Evolutionary conservation across 2,113 vertebrate species (phyloP), one percentile per base, ranked within the genome.

Genomic region (Ochotona princeps): DNA sequence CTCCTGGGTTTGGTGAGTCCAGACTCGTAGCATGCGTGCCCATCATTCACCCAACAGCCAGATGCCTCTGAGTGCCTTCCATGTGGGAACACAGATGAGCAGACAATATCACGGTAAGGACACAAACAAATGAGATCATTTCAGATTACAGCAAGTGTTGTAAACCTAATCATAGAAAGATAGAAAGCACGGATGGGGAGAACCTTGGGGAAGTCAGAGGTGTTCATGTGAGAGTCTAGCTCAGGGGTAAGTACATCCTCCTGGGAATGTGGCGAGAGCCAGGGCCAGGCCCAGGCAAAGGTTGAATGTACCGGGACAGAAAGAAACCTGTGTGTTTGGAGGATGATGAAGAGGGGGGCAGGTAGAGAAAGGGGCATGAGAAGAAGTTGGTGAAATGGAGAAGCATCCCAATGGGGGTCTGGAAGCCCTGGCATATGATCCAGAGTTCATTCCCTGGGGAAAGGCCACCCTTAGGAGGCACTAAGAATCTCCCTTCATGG

Each of bases 331-430:
- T 20, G 8, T 0, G 18, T 9, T 12, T 25, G 57, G 13, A 23
- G 30, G 12, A 49, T 18, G 47, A 14, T 11, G 57, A 69, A 28
- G 14, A 49, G 1, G 18, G 32, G 21, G 38, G n/a, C n/a, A 17
- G 30, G 3, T 0, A 20, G 4, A 13, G 35, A 60, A 0, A 20
- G 3, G 15, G 9, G 8, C 3, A 2, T 0, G 35, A 51, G 23
- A 84, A 18, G 23, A 15, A 89, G 76, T 0, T 51, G 30, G 57
- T 49, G 47, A 89, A 69, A 44, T 3, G 44, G 38, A 54, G 81
- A 75, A 38, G 4, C 7, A 21, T 18, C 49, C 30, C 67, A 6
- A 18, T 11, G n/a, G 44, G 32, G 38, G 5, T 14, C n/a, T 35
- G 17, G 35, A 75, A 47, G 83, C 63, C 32, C 35, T 1, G 13